A percentile compares a stretch with the other conserved stretches of the same genome.
Evolutionary conservation across 2,113 vertebrate genomes (phyloP).

Genomic region (Micronycteris hirsuta): DNA sequence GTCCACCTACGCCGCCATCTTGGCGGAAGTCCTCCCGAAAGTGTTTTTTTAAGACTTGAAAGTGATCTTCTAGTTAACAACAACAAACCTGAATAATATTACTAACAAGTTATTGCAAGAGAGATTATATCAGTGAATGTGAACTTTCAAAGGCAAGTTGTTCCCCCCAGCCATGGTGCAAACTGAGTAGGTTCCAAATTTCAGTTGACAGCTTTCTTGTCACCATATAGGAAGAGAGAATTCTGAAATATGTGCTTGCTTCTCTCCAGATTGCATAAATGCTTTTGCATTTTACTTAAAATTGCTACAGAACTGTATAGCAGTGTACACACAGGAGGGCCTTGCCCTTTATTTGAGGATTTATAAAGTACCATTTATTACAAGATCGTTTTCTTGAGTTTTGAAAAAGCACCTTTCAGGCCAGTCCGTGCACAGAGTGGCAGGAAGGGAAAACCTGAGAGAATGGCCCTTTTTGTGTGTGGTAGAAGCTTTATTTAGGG

Average conservation of each 20-base stretch:
- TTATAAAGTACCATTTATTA: background rate
- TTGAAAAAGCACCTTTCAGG: background rate
- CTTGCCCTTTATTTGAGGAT: background rate
- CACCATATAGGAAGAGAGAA: slow-evolving; percentile 37
- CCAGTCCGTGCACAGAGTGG: background rate
- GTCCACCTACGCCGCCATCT: too few relatives aligned
- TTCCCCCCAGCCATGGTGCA: background rate
- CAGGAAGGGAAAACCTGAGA: background rate
- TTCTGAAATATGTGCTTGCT: slow-evolving; percentile 45
- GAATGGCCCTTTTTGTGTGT: background rate
- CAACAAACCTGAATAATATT: background rate
- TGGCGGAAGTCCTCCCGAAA: too few relatives aligned
- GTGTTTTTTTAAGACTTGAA: background rate
- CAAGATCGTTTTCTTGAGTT: background rate
- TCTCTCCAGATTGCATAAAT: slow-evolving; percentile 31
- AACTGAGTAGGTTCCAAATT: slow-evolving; percentile 58
- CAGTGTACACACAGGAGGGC: background rate
- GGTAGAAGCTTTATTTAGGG: background rate
- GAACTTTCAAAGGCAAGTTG: slow-evolving; percentile 15
- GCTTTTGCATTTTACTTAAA: slow-evolving; percentile 43
- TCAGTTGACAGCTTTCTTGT: slow-evolving; percentile 50
- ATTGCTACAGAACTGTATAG: background rate
- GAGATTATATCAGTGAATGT: background rate
- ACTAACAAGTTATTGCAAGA: slow-evolving; percentile 20
- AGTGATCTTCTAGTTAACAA: slow-evolving; percentile 35